A percentile compares a stretch with the other conserved stretches of the same genome.
phyloP scores from a whole-genome alignment of 2,888 invertebrate genomes.

The Reticulitermes lucifugus region DNA sequence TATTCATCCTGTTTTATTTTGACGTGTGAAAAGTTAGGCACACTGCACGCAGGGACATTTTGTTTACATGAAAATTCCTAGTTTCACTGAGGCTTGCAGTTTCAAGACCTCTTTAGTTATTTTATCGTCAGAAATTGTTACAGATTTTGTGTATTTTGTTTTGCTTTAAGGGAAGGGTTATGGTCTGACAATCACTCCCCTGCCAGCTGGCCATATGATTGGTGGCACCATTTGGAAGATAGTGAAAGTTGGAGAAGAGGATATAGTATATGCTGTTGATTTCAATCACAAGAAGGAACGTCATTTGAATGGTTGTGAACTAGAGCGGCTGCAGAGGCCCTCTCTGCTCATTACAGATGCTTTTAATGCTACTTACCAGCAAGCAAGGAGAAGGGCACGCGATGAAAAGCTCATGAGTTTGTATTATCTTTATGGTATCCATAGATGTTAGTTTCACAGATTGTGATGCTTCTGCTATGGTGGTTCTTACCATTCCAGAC shows the following conservation, averaged over 20 bases:
- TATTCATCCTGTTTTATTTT: too few relatives aligned
- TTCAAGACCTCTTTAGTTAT: not conserved
- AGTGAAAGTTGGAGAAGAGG: slow-evolving; percentile 97
- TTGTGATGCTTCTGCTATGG: too few relatives aligned
- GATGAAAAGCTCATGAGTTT: slow-evolving; percentile 97
- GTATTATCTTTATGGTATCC: not conserved
- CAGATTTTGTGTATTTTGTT: not conserved
- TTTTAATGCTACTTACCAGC: slow-evolving; percentile 94
- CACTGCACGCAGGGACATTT: too few relatives aligned
- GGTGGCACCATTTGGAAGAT: slow-evolving; percentile 99
- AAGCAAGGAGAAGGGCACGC: slow-evolving; percentile 87
- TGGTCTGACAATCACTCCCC: slow-evolving; percentile 93
- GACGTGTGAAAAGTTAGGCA: too few relatives aligned
- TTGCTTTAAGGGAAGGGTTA: slow-evolving; percentile 85
- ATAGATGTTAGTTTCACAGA: too few relatives aligned
- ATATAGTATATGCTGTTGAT: slow-evolving; percentile 97
- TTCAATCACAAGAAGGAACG: slow-evolving; percentile 99
- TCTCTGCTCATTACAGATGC: slow-evolving; percentile 96
- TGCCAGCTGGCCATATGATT: slow-evolving; percentile 98
- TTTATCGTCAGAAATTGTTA: not conserved
- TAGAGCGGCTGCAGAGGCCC: slow-evolving; percentile 91
- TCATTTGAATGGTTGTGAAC: slow-evolving; percentile 95
- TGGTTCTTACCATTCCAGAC: too few relatives aligned
- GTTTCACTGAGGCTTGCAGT: too few relatives aligned
- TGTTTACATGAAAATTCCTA: too few relatives aligned